A percentile compares a stretch with the other conserved stretches of the same genome.
Evolutionary conservation across 2,888 invertebrate genomes (phyloP).

Genomic region (Mythimna ferrago): DNA sequence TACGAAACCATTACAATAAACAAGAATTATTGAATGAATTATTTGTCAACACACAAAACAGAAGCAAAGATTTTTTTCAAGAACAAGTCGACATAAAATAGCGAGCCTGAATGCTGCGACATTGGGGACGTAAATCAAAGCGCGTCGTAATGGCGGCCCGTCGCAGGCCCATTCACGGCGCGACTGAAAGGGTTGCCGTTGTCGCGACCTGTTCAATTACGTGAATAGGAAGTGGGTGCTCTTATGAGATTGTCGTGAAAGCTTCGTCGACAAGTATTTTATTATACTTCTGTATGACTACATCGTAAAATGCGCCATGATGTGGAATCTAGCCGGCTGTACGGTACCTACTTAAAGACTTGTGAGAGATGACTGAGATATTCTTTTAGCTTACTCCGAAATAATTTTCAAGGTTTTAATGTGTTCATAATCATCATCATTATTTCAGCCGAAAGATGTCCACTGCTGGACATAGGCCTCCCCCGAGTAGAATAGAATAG

Average conservation of each 20-base stretch:
- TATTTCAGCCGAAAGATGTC: too few species aligned
- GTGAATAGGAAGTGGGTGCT: slow-evolving; percentile 44
- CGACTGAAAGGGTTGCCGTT: slow-evolving; percentile 56
- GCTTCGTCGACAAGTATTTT: slow-evolving; percentile 7
- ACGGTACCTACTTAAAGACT: not conserved
- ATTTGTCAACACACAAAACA: slow-evolving; percentile 19
- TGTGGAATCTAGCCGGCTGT: not conserved
- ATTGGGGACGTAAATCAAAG: slow-evolving; percentile 71
- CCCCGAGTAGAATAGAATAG: too few species aligned
- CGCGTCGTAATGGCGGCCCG: slow-evolving; percentile 59
- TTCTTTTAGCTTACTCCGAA: not conserved
- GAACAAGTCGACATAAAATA: slow-evolving; percentile 59
- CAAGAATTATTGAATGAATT: not conserved
- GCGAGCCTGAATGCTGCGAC: slow-evolving; percentile 61
- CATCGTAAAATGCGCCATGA: not conserved
- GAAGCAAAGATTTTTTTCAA: slow-evolving; percentile 33
- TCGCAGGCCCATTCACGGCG: slow-evolving; percentile 44
- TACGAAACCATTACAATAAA: not conserved
- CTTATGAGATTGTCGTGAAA: slow-evolving; percentile 45
- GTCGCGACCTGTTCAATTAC: slow-evolving; percentile 47
- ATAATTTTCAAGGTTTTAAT: slow-evolving; percentile 3
- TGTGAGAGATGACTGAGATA: not conserved
- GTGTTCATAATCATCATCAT: not conserved
- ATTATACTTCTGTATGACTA: slow-evolving; percentile 7
- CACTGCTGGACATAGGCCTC: too few species aligned